Percentiles rank a stretch among this genome's conserved stretches.
Conservation (phyloP, 2,113 vertebrate genomes). For the Eulemur macaco region DNA sequence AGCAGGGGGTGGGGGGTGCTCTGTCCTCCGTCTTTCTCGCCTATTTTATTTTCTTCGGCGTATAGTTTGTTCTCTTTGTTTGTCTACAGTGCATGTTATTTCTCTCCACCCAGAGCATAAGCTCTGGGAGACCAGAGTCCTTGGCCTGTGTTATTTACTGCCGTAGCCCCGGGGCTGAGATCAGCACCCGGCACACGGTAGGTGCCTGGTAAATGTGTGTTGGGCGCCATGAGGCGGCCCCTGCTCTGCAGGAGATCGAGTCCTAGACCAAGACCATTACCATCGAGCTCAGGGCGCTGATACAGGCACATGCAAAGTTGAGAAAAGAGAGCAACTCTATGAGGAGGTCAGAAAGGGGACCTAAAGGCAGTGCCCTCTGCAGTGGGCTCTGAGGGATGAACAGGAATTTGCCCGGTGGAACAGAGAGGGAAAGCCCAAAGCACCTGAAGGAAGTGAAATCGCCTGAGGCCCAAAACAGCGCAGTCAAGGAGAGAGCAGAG, state of each 20-base stretch:
- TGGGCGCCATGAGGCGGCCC: neutral
- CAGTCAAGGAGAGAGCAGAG: neutral
- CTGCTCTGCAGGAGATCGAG: neutral
- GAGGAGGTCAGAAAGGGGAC: neutral
- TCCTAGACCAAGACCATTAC: neutral
- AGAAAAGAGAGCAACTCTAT: neutral
- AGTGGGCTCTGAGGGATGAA: conserved; percentile 8
- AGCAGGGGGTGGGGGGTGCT: too few species aligned
- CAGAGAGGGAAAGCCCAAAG: neutral
- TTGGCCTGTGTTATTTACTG: neutral
- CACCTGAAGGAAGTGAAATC: neutral
- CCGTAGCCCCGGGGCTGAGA: neutral
- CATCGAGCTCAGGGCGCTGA: neutral
- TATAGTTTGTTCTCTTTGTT: neutral
- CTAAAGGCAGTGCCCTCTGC: neutral
- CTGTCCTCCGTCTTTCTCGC: neutral
- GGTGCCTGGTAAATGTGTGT: neutral
- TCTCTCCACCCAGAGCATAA: neutral
- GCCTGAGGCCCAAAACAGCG: neutral
- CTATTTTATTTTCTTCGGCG: neutral
- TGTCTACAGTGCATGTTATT: neutral
- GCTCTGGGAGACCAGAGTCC: neutral
- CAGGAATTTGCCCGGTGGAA: conserved; percentile 10
- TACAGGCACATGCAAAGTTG: fast-evolving
- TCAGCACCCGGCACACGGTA: neutral